Evolutionary conservation across 2,113 vertebrate genomes (phyloP).

Genomic region (Amblyopsis rosae): DNA sequence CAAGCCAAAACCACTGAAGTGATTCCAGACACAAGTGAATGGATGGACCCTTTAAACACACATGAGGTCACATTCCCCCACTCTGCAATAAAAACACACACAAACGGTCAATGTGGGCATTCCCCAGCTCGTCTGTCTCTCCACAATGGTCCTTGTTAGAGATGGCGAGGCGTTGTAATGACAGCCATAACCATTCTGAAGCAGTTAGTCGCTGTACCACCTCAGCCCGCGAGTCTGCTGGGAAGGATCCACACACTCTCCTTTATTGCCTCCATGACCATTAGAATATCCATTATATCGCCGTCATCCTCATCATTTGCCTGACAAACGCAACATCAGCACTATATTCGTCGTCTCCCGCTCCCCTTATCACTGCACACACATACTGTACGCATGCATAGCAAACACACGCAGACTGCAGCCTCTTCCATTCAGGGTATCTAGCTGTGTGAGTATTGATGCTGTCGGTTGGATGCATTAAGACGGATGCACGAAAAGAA

Average conservation of each 20-base stretch:
- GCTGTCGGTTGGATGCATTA: not conserved
- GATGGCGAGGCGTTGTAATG: constrained; percentile 62
- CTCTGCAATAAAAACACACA: constrained; percentile 40
- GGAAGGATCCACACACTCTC: constrained; percentile 46
- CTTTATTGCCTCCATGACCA: constrained; percentile 65
- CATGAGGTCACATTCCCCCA: constrained; percentile 42
- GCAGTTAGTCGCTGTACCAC: constrained; percentile 53
- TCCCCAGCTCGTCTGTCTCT: constrained; percentile 54
- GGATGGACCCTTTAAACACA: constrained; percentile 10
- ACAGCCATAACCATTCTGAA: constrained; percentile 60
- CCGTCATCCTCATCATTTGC: constrained; percentile 55
- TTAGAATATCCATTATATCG: constrained; percentile 57
- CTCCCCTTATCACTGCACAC: not conserved
- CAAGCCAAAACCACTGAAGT: constrained; percentile 29
- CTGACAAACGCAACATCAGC: constrained; percentile 54
- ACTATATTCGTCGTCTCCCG: constrained; percentile 11
- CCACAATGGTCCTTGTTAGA: constrained; percentile 65
- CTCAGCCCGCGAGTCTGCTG: constrained; percentile 51
- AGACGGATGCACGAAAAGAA: not conserved
- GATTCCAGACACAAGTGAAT: constrained; percentile 52
- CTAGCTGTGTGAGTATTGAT: constrained; percentile 10
- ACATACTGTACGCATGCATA: too few relatives aligned
- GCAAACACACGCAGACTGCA: constrained; percentile 1
- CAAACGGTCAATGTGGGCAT: constrained; percentile 27
- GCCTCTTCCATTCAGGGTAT: not conserved